phyloP scores from a whole-genome alignment of 2,113 vertebrate genomes.

The Nibea coibor region DNA sequence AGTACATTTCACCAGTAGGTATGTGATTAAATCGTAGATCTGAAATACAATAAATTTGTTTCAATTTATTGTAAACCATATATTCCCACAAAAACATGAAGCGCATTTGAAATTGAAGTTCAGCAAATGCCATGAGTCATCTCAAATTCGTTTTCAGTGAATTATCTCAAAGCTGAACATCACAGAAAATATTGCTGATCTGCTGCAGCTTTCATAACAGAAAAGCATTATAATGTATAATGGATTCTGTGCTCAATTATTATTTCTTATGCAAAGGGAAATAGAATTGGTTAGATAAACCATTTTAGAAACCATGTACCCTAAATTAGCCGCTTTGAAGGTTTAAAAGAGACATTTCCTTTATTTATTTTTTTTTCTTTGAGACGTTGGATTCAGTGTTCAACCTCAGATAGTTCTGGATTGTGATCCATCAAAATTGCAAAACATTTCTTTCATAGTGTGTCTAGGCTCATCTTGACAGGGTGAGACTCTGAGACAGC shows the following conservation, averaged over 20 bases:
- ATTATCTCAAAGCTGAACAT: slow-evolving; percentile 30
- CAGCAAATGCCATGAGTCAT: slow-evolving; percentile 16
- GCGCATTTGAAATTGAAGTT: neutral
- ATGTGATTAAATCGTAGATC: neutral
- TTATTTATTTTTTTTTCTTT: neutral
- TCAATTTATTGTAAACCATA: neutral
- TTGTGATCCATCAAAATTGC: neutral
- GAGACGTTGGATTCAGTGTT: neutral
- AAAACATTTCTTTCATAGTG: neutral
- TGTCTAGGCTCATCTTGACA: neutral
- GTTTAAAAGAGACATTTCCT: neutral
- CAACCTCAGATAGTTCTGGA: neutral
- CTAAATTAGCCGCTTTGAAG: slow-evolving; percentile 26
- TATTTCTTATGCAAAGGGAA: slow-evolving; percentile 31
- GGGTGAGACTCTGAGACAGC: neutral
- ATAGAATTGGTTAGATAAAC: slow-evolving; percentile 21
- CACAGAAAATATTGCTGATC: slow-evolving; percentile 23
- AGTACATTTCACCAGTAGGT: neutral
- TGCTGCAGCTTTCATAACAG: slow-evolving; percentile 6
- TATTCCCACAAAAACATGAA: neutral
- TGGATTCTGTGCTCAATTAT: slow-evolving; percentile 28
- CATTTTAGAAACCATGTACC: slow-evolving; percentile 25
- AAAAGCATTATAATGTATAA: slow-evolving; percentile 52
- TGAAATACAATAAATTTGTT: no score
- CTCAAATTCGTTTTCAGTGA: slow-evolving; percentile 27